phyloP scores from a whole-genome alignment of 1,140 invertebrate genomes.

The Temnothorax curvispinosus region DNA sequence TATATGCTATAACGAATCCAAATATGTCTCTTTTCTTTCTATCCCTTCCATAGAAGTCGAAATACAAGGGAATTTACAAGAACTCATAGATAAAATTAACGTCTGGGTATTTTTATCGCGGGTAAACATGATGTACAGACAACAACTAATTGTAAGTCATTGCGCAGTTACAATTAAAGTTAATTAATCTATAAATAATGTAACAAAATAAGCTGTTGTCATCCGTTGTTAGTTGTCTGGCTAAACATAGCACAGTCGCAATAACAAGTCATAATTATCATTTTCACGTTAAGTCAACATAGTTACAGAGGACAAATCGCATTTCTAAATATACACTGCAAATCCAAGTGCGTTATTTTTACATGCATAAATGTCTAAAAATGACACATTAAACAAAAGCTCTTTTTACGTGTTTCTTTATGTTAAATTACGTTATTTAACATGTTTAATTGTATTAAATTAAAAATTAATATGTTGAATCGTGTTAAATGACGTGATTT shows the following conservation, averaged over 20 bases:
- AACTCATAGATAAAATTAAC: background rate
- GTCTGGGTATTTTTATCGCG: background rate
- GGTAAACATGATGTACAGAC: background rate
- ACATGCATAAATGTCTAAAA: too few species aligned
- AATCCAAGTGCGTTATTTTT: too few species aligned
- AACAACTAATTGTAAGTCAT: background rate
- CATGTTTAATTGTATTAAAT: too few species aligned
- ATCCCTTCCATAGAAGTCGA: background rate
- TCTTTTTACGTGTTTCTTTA: too few species aligned
- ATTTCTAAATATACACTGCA: background rate
- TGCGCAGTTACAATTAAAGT: background rate
- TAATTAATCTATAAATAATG: conserved; percentile 17
- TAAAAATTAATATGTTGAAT: too few species aligned
- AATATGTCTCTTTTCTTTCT: background rate
- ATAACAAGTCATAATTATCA: conserved; percentile 7
- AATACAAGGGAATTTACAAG: background rate
- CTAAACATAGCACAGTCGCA: conserved; percentile 11
- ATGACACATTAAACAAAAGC: too few species aligned
- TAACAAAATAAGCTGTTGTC: background rate
- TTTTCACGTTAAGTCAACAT: background rate
- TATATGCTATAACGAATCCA: background rate
- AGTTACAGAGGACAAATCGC: background rate
- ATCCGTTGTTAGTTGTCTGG: background rate
- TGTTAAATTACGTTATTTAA: too few species aligned
- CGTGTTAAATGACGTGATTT: too few species aligned